These are phyloP conservation scores for Beris morrisii DNA, from an alignment of 2,888 invertebrate genomes.

Conservation along the genomic window DNA sequence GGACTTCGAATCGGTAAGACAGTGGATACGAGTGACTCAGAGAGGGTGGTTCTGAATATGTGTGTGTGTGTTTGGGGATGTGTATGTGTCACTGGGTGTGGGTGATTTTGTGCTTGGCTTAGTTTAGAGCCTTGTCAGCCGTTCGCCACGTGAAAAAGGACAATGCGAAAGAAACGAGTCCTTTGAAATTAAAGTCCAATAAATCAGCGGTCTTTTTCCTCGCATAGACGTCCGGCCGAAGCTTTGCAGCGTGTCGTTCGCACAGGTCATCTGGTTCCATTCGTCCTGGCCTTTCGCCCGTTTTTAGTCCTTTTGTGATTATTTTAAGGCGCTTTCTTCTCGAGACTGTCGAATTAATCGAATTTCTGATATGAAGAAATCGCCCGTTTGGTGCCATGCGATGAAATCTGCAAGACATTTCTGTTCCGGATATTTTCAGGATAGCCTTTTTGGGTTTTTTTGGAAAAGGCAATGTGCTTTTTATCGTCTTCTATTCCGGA, in stretches of 20 bases:
- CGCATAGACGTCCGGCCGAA: slow-evolving; percentile 1
- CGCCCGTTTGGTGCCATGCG: not conserved
- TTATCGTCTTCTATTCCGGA: too few relatives aligned
- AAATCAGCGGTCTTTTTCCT: slow-evolving; percentile 36
- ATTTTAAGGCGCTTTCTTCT: not conserved
- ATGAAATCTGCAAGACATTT: not conserved
- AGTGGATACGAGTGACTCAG: too few relatives aligned
- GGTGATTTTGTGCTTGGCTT: too few relatives aligned
- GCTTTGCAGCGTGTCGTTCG: not conserved
- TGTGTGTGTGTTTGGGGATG: too few relatives aligned
- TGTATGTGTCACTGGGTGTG: too few relatives aligned
- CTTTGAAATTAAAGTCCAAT: slow-evolving; percentile 36
- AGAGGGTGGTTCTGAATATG: too few relatives aligned
- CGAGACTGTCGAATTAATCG: not conserved
- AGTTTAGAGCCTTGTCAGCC: too few relatives aligned
- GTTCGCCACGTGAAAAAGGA: slow-evolving; percentile 11
- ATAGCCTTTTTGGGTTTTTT: too few relatives aligned
- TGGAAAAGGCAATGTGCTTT: too few relatives aligned
- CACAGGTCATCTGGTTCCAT: not conserved
- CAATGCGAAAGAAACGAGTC: slow-evolving; percentile 10
- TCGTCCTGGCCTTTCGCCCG: not conserved
- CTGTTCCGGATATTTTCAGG: too few relatives aligned
- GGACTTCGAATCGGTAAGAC: too few relatives aligned
- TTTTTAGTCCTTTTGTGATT: not conserved
- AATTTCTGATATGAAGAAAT: not conserved